These are phyloP conservation scores for Petrophora chlorosata DNA, from an alignment of 2,888 invertebrate genomes.

Conservation along the genomic window DNA sequence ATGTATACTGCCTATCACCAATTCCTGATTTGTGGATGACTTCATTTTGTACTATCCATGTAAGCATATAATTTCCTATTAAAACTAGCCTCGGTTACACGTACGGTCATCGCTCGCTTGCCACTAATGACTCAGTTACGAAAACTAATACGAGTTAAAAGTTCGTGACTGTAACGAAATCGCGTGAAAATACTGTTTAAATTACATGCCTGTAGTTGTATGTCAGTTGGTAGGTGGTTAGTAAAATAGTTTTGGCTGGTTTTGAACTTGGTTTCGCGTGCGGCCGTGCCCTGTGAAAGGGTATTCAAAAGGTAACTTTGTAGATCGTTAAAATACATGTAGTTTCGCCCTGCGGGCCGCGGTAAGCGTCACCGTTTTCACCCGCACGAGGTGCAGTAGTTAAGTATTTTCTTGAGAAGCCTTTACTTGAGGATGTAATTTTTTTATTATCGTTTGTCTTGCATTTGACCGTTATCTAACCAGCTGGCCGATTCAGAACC, in stretches of 20 bases:
- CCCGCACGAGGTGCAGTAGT: no score
- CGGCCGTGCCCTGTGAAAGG: not conserved
- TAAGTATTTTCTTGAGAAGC: no score
- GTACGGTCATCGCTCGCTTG: constrained; percentile 2
- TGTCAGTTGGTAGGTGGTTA: not conserved
- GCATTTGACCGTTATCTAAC: no score
- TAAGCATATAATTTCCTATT: not conserved
- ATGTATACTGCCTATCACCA: no score
- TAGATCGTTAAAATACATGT: no score
- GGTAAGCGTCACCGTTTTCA: no score
- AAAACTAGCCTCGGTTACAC: not conserved
- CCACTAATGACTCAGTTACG: constrained; percentile 6
- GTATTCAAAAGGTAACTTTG: not conserved
- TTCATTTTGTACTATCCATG: not conserved
- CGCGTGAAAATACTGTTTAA: constrained; percentile 14
- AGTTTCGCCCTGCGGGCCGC: not conserved
- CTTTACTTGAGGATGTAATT: no score
- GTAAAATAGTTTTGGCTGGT: constrained; percentile 1
- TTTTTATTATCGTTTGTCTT: no score
- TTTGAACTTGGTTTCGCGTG: constrained; percentile 18
- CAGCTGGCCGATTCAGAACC: no score
- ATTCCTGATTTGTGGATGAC: no score
- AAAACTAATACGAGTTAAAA: constrained; percentile 4
- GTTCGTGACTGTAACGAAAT: constrained; percentile 13
- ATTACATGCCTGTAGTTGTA: not conserved